These are phyloP conservation scores for Drosophila ananassae DNA, from an alignment of 1,140 invertebrate genomes.

Conservation along the genomic window DNA sequence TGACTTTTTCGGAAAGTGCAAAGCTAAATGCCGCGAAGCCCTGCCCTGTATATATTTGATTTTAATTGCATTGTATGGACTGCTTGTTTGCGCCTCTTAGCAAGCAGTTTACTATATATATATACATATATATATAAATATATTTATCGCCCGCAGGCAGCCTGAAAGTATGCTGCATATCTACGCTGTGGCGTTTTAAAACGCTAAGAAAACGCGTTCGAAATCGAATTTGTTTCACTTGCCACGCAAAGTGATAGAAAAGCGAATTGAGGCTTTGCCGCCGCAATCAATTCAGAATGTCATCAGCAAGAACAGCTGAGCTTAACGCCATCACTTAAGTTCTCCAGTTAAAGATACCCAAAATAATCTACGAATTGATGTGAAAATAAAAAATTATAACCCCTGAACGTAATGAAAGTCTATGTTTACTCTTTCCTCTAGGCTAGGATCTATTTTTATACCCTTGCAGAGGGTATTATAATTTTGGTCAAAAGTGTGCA, in stretches of 20 bases:
- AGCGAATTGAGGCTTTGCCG: constrained; percentile 5
- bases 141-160: background rate
- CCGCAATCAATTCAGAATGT: constrained; percentile 8
- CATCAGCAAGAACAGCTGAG: constrained; percentile 22
- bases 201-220: constrained; percentile 27
- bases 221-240: constrained; percentile 31
- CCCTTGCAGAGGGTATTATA: no score
- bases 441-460: no score
- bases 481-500: no score
- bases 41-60: constrained; percentile 34
- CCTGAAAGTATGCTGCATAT: constrained; percentile 25
- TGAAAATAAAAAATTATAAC: background rate
- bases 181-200: constrained; percentile 15
- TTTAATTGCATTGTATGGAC: constrained; percentile 58
- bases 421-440: no score
- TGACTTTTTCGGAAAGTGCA: constrained; percentile 74
- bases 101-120: background rate
- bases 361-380: constrained; percentile 17
- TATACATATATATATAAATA: no score
- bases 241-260: constrained; percentile 19
- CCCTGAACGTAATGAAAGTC: background rate
- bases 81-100: background rate
- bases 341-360: constrained; percentile 7
- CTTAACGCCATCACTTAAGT: constrained; percentile 10
- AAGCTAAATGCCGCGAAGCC: constrained; percentile 29